Evolutionary conservation across 2,113 vertebrate species (phyloP), one percentile per base, ranked within the genome.

Genomic region (Aviceda subcristata): DNA sequence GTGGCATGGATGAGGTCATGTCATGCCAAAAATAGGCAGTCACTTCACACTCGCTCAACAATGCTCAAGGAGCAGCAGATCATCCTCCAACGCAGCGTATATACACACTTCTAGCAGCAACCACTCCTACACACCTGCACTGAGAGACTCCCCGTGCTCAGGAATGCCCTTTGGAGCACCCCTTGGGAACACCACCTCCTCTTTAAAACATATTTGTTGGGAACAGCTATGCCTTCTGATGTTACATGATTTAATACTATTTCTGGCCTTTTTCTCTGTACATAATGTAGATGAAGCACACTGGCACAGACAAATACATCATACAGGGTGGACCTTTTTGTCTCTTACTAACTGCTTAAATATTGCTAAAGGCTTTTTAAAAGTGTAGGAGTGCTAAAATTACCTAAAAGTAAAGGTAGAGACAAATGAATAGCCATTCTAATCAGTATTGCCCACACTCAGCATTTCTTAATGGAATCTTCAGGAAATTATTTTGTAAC

Each of bases 31-130:
- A 73, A 27, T 0, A 38, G 7, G 38, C 53, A 46, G n/a, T n/a
- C 26, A 34, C 11, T 86, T 73, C 80, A 60, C 63, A 60, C 14
- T 56, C 13, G 32, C 24, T 86, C 66, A 68, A 55, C 12, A 46
- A 23, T 4, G 26, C n/a, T 59, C 11, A 8, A 75, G 82, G 64
- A 74, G 66, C 30, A 77, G 30, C 1, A 1, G 48, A 51, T 36
- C 34, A 77, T 26, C 34, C 48, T 68, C 46, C 53, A 73, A 14
- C 27, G 13, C 22, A 48, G 13, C 0, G 0, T 7, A 32, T 7
- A 36, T 6, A 62, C 43, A 56, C 24, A 12, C 5, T 69, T 46
- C 48, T 26, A 46, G 60, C 66, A 59, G 43, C 30, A 63, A n/a
- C 68, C 9, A 17, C 30, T 57, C 30, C 72, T 53, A 63, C 36